Evolutionary conservation across 1,140 invertebrate genomes (phyloP), one percentile per base, ranked within the genome.

Genomic region (Solen grandis): DNA sequence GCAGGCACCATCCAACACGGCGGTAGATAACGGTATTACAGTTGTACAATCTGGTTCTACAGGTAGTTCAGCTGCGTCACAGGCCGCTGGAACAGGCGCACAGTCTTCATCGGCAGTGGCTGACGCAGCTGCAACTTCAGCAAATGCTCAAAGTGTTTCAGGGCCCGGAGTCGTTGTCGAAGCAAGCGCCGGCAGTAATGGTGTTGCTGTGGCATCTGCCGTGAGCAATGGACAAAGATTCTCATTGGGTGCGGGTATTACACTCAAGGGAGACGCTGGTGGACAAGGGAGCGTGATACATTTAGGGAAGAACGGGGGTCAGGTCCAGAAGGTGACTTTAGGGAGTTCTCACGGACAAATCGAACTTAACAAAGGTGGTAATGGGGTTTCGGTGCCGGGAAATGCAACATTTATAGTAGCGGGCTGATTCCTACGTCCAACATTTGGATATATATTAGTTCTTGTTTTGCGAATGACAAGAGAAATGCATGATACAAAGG

Each of bases 401-500:
- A 72, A 72, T 22, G 69, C 69, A 38, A 72, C 69, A 25, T 72
- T 72, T 19, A 59, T 72, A 5, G 69, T 72, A 1, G 54, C 10
- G 1, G 54, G 69, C 14, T 72, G 41, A 35, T 13, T n/a, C n/a
- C n/a, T n/a, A n/a, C n/a, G n/a, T n/a, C n/a, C n/a, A n/a, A n/a
- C n/a, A n/a, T n/a, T n/a, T n/a, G n/a, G n/a, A n/a, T n/a, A n/a
- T n/a, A n/a, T n/a, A n/a, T n/a, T n/a, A n/a, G n/a, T n/a, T n/a
- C n/a, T n/a, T n/a, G n/a, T n/a, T n/a, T n/a, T n/a, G n/a, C n/a
- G n/a, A n/a, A n/a, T n/a, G n/a, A n/a, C n/a, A n/a, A n/a, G n/a
- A n/a, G n/a, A n/a, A n/a, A n/a, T n/a, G n/a, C n/a, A n/a, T n/a
- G n/a, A n/a, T n/a, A n/a, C n/a, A n/a, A n/a, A n/a, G n/a, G n/a